These are phyloP conservation scores for Drosophila serrata DNA, from an alignment of 1,140 invertebrate species.

Conservation along the genomic window DNA sequence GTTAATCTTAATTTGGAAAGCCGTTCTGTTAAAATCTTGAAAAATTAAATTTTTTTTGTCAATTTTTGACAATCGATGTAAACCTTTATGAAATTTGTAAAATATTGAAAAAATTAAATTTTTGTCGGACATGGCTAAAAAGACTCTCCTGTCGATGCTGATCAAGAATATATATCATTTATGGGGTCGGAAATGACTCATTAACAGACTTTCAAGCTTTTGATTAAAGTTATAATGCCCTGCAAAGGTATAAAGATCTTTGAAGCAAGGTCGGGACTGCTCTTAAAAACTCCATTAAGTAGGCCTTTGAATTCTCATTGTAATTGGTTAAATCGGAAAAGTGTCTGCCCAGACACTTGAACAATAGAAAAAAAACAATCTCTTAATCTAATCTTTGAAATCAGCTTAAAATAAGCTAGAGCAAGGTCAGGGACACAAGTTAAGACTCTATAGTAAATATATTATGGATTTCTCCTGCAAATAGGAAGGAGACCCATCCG, in stretches of 20 bases:
- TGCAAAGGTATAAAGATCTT: background rate
- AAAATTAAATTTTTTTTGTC: no score
- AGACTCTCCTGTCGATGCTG: no score
- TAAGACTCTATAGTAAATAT: background rate
- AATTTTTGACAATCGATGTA: no score
- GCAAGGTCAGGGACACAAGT: constrained; percentile 30
- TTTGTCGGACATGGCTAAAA: no score
- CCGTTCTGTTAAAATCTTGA: no score
- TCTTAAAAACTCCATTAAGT: background rate
- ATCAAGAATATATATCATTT: no score
- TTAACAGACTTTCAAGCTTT: no score
- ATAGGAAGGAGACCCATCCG: background rate
- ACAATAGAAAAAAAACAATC: constrained; percentile 12
- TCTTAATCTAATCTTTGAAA: background rate
- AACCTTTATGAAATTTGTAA: no score
- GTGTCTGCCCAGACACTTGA: background rate
- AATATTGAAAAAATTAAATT: no score
- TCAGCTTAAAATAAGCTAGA: background rate
- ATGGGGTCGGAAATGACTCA: no score
- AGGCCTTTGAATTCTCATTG: constrained; percentile 5
- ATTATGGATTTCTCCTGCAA: background rate
- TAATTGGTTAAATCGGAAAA: constrained; percentile 3
- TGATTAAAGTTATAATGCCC: no score
- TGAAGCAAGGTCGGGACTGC: background rate
- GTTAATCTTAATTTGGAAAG: no score